A percentile compares a stretch with the other conserved stretches of the same genome.
Conservation (phyloP, 2,113 vertebrate genomes). For the Sitta europaea region DNA sequence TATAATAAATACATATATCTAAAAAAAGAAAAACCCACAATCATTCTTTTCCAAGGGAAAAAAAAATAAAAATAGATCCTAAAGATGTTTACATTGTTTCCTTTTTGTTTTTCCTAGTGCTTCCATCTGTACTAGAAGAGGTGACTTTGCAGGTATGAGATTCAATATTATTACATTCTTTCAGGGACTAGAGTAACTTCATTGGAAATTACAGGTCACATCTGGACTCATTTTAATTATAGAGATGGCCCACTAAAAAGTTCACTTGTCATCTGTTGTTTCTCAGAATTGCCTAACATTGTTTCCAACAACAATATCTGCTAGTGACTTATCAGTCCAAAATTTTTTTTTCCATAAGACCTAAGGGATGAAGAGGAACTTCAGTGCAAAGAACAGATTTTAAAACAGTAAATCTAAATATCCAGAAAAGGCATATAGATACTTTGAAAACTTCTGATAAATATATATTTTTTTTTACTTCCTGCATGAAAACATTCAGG, state of each 20-base stretch:
- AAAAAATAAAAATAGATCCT: not conserved
- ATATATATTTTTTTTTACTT: not conserved
- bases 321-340: not conserved
- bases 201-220: not conserved
- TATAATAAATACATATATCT: not conserved
- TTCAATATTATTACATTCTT: not conserved
- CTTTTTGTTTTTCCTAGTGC: not conserved
- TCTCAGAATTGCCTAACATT: not conserved
- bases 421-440: not conserved
- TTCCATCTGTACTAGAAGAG: not conserved
- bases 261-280: not conserved
- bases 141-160: not conserved
- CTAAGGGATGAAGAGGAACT: not conserved
- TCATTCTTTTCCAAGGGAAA: not conserved
- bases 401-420: not conserved
- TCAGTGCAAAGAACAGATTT: not conserved
- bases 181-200: not conserved
- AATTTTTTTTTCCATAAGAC: not conserved
- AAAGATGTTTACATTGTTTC: not conserved
- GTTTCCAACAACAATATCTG: not conserved
- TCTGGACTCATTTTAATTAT: not conserved
- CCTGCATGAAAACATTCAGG: not conserved
- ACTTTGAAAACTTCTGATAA: not conserved
- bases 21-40: not conserved
- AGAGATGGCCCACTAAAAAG: not conserved